Evolutionary conservation across 2,797 vertebrate genomes (phyloP).

Genomic region (Silurus lanzhouensis): DNA sequence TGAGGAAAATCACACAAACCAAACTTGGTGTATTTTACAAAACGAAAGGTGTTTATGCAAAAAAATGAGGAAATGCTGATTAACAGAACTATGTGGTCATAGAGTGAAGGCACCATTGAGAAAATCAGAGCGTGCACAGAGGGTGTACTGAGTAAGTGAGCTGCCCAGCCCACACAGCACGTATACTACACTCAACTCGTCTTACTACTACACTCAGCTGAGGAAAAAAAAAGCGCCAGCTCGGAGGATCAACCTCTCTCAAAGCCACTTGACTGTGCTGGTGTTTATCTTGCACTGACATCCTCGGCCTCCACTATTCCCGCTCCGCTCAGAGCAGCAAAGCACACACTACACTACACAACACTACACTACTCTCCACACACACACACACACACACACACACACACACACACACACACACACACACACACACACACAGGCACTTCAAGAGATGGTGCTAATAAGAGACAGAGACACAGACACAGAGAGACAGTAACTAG

Average conservation of each 20-base stretch:
- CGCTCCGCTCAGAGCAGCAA: conserved; percentile 41
- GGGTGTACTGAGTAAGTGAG: conserved; percentile 4
- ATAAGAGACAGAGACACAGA: conserved; percentile 37
- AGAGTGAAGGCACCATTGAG: background rate
- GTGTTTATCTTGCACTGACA: conserved; percentile 59
- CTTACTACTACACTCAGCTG: conserved; percentile 27
- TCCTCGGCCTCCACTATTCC: conserved; percentile 51
- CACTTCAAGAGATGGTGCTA: conserved; percentile 8
- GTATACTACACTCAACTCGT: conserved; percentile 20
- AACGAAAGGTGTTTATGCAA: conserved; percentile 20
- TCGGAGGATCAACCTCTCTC: conserved; percentile 33
- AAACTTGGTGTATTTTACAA: background rate
- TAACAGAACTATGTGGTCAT: background rate
- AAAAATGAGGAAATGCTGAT: background rate
- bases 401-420: conserved; percentile 13
- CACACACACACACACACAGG: conserved; percentile 26
- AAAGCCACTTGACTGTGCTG: conserved; percentile 55
- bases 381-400: background rate
- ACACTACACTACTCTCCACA: background rate
- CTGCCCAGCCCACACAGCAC: conserved; percentile 21
- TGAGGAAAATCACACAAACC: background rate
- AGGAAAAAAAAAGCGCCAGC: conserved; percentile 37
- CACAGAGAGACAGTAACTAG: conserved; percentile 33
- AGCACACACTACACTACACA: background rate
- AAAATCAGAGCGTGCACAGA: conserved; percentile 1